Evolutionary conservation across 2,113 vertebrate species (phyloP).

Genomic region (Oryctolagus cuniculus): DNA sequence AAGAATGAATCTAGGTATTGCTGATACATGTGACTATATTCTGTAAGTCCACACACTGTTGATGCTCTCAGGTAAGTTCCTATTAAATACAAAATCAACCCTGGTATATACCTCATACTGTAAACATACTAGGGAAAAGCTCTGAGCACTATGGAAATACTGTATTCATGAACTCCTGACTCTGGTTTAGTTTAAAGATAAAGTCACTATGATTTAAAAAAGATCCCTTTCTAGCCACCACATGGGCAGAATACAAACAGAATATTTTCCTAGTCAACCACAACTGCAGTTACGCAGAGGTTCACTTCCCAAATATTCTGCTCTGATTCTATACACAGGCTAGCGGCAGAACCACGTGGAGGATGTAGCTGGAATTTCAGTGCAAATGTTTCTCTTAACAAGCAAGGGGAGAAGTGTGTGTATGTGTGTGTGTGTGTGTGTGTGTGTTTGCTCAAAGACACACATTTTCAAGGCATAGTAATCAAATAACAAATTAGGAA

Average conservation of each 20-base stretch:
- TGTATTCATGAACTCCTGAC: neutral
- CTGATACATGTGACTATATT: neutral
- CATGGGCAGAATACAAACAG: neutral
- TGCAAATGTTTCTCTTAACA: neutral
- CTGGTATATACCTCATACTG: neutral
- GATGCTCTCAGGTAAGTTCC: neutral
- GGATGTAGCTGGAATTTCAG: neutral
- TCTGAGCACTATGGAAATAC: conserved; percentile 3
- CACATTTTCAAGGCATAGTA: neutral
- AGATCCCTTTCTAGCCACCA: neutral
- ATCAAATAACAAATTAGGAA: conserved; percentile 33
- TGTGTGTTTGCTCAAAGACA: neutral
- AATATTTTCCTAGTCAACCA: neutral
- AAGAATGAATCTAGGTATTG: neutral
- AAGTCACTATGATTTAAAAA: neutral
- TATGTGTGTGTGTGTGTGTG: neutral
- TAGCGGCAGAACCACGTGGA: conserved; percentile 12
- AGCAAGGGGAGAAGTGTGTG: neutral
- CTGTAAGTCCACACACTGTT: neutral
- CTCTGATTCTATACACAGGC: neutral
- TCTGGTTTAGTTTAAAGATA: neutral
- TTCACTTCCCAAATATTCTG: neutral
- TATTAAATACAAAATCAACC: neutral
- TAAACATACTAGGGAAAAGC: neutral
- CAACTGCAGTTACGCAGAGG: neutral